phyloP scores from a whole-genome alignment of 2,888 invertebrate genomes.

The Brenthis daphne region DNA sequence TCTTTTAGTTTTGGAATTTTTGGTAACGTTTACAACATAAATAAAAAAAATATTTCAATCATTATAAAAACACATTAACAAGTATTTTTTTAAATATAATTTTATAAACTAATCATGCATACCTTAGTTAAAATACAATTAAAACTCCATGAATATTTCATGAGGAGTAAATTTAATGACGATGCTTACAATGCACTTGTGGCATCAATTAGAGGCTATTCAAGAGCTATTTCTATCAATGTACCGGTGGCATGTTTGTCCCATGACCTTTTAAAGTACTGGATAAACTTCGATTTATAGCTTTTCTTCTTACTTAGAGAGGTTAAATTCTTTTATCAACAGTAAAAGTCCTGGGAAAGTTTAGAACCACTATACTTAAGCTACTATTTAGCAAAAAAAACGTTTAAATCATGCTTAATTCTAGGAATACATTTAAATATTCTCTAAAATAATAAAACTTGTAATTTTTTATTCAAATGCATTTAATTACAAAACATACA shows the following conservation, averaged over 20 bases:
- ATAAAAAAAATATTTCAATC: neutral
- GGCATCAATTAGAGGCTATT: constrained; percentile 60
- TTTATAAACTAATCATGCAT: constrained; percentile 32
- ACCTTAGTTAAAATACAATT: constrained; percentile 49
- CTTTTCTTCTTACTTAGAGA: constrained; percentile 31
- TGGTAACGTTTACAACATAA: neutral
- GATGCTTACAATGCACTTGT: constrained; percentile 57
- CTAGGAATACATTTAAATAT: no score
- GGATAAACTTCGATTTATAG: constrained; percentile 36
- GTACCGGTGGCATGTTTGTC: constrained; percentile 45
- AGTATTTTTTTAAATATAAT: constrained; percentile 34
- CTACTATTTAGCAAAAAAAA: neutral
- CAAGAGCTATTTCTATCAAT: constrained; percentile 57
- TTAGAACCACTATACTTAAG: neutral
- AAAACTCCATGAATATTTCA: constrained; percentile 61
- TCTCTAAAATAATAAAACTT: no score
- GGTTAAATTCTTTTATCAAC: constrained; percentile 20
- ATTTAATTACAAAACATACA: no score
- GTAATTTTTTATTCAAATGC: no score
- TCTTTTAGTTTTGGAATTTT: no score
- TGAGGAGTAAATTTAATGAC: constrained; percentile 58
- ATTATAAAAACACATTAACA: neutral
- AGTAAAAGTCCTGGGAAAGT: constrained; percentile 13
- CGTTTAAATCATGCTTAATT: no score
- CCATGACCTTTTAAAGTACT: constrained; percentile 48